Evolutionary conservation across 2,888 invertebrate species (phyloP), one percentile per base, ranked within the genome.

Genomic region (Leuctra nigra): DNA sequence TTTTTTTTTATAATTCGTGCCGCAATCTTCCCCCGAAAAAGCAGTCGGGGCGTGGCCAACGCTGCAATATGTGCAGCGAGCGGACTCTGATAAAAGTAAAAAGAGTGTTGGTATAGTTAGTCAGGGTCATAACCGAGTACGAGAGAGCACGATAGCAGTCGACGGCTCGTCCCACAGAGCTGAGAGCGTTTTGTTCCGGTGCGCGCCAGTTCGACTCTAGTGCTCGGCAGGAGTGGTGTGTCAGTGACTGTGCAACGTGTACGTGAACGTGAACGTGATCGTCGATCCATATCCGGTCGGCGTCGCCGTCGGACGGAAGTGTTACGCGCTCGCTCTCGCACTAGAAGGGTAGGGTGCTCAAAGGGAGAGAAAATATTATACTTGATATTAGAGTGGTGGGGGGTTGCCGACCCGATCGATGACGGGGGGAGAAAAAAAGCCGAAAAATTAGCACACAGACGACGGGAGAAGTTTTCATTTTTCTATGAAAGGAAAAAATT

Each of bases 21-120:
- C 13, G 20, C 50, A 50, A 50, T 50, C 50, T 50, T 50, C 50
- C 50, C 47, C 50, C 20, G 22, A 44, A 48, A 50, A 54, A 59
- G 56, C 25, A 55, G 60, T 57, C 46, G 52, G 60, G 60, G 60
- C 60, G 60, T 60, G 60, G 60, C 60, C 41, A 50, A n/a, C 7
- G 47, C 47, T 23, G 24, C 4, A 22, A 11, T 23, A 24, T 24
- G 38, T 4, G 7, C 14, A 7, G 9, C 41, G 4, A 4, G 3
- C 6, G 18, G 38, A 4, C 14, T n/a, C 7, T 7, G 9, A 25
- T 29, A 25, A 25, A 25, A 18, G 48, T 24, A 16, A 25, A 25
- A 25, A 25, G 29, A 41, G 18, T 25, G 46, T 46, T n/a, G 9
- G 23, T 29, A 6, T 29, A 29, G 29, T 6, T 29, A 13, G 48